Evolutionary conservation across 2,113 vertebrate genomes (phyloP).

Genomic region (Pampusana beccarii): DNA sequence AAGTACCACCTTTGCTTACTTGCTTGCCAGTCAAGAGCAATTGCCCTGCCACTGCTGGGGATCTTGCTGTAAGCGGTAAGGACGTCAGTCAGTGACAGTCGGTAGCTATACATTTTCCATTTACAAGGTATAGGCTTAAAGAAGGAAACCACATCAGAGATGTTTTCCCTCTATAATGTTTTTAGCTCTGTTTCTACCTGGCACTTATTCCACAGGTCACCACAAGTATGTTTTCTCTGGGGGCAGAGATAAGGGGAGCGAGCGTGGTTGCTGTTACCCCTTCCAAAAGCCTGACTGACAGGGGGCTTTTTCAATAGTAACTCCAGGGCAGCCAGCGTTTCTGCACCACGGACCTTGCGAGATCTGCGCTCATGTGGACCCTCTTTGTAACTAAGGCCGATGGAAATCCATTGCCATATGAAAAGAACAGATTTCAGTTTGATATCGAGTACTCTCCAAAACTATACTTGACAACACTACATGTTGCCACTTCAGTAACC

Average conservation of each 20-base stretch:
- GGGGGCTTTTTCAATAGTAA: not conserved
- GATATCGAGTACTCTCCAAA: not conserved
- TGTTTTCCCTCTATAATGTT: not conserved
- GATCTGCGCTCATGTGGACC: fast-evolving
- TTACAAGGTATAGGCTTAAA: not conserved
- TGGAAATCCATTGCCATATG: not conserved
- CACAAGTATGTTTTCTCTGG: not conserved
- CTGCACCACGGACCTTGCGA: not conserved
- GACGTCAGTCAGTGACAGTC: not conserved
- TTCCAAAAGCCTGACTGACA: not conserved
- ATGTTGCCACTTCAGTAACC: not conserved
- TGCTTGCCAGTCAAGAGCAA: not conserved
- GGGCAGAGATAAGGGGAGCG: not conserved
- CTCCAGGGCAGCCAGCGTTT: fast-evolving
- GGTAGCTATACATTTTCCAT: not conserved
- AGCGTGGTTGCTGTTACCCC: not conserved
- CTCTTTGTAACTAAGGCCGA: not conserved
- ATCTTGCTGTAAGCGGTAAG: not conserved
- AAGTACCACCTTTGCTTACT: not conserved
- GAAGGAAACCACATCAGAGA: not conserved
- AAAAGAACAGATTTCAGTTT: not conserved
- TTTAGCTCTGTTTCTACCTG: not conserved
- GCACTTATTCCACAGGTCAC: not conserved
- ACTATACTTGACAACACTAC: not conserved
- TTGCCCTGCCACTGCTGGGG: not conserved